Evolutionary conservation across 2,888 invertebrate species (phyloP), one percentile per base, ranked within the genome.

Genomic region (Drosophila mimetica): DNA sequence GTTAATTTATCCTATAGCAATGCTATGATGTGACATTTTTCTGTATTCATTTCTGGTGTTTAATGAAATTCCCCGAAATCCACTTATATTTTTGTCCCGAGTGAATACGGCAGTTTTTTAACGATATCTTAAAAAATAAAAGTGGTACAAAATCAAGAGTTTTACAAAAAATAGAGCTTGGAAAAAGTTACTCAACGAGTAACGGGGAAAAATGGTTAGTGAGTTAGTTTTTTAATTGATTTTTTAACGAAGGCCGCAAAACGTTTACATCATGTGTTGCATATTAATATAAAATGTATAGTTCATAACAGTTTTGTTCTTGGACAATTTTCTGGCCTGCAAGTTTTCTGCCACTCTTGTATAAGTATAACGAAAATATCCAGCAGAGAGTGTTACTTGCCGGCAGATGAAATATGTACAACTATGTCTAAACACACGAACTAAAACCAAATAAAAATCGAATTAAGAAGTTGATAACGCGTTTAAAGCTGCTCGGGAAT

Each of bases 371-470:
- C 14, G 13, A 22, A 42, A 51, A 16, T 36, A 44, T 42, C 32
- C 34, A 50, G 28, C 32, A 50, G 28, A 34, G 28, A 57, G 41
- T 46, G 50, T 53, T 61, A 69, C 53, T 61, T 54, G 69, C 61
- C 69, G 61, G 69, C 69, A 50, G 44, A 54, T 44, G 28, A 60
- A 48, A 42, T 59, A 46, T 37, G 36, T 47, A 64, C 48, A 46
- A 59, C 16, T 60, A 53, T 60, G 53, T 53, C 53, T 53, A 44
- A 53, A 46, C 37, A 54, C 34, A 54, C n/a, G 9, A 53, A 64
- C 61, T 57, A 44, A 61, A 32, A 16, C 32, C 37, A 46, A 52
- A 61, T 64, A 64, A 61, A 61, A 13, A 18, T 39, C 9, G 6
- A 46, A 37, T 9, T 18, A 18, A 18, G 18, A 50, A 32, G 9